Evolutionary conservation across 2,888 invertebrate species (phyloP).

Genomic region (Xestia xanthographa): DNA sequence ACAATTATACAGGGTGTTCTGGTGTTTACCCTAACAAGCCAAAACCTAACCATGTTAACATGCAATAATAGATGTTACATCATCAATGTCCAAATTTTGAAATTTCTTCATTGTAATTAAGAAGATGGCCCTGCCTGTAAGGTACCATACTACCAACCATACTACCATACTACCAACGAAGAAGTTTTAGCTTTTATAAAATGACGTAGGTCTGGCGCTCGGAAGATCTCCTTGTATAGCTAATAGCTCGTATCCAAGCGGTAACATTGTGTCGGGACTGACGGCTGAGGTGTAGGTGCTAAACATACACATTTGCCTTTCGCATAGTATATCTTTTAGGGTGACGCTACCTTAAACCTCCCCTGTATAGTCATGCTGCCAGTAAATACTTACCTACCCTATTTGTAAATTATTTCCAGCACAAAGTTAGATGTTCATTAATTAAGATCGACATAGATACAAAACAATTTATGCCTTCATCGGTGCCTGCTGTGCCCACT

Average conservation of each 20-base stretch:
- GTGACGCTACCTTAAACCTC: neutral
- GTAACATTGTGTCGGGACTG: too few species aligned
- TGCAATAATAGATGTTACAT: too few species aligned
- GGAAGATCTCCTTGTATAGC: neutral
- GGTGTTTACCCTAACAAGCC: too few species aligned
- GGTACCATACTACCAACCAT: too few species aligned
- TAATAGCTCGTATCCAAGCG: neutral
- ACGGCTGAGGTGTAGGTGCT: too few species aligned
- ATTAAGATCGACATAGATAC: conserved; percentile 68
- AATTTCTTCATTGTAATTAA: too few species aligned
- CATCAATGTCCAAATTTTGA: too few species aligned
- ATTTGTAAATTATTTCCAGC: conserved; percentile 53
- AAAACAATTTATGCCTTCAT: conserved; percentile 71
- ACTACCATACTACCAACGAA: too few species aligned
- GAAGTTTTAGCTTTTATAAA: neutral
- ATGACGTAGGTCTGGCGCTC: neutral
- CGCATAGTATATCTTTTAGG: neutral
- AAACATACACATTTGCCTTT: neutral
- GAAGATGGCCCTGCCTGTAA: too few species aligned
- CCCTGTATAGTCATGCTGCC: neutral
- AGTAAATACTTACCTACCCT: conserved; percentile 26
- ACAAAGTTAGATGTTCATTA: conserved; percentile 63
- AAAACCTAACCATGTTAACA: too few species aligned
- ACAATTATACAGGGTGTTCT: too few species aligned
- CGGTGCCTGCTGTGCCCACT: conserved; percentile 59